Conservation (phyloP, 2,888 invertebrate genomes). For the Zonitis immaculata region DNA sequence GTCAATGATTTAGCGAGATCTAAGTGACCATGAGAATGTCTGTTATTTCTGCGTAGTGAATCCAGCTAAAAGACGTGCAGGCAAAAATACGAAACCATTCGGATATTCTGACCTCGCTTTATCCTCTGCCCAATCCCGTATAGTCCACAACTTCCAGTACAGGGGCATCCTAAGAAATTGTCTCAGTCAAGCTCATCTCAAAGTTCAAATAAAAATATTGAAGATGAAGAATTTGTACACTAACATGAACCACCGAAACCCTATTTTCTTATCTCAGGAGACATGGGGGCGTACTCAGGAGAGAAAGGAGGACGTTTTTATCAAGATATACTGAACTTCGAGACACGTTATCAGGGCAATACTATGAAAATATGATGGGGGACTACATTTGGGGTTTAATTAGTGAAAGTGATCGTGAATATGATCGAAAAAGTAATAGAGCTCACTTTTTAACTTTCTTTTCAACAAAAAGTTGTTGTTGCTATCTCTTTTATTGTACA, state of each 20-base stretch:
- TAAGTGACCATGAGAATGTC: conserved; percentile 32
- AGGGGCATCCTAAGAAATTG: no score
- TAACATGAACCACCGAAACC: conserved; percentile 3
- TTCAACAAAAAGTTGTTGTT: no score
- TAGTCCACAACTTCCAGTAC: no score
- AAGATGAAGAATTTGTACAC: not conserved
- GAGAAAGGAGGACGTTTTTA: no score
- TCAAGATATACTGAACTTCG: not conserved
- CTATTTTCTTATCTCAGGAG: conserved; percentile 17
- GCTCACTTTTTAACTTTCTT: not conserved
- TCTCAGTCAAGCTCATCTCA: no score
- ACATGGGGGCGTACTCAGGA: conserved; percentile 1
- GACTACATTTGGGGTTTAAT: not conserved
- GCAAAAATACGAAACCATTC: not conserved
- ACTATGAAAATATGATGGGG: not conserved
- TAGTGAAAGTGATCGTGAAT: not conserved
- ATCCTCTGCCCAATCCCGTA: no score
- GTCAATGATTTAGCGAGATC: conserved; percentile 34
- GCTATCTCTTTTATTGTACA: no score
- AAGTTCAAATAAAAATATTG: not conserved
- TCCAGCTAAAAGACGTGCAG: conserved; percentile 11
- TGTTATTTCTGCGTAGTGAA: conserved; percentile 35
- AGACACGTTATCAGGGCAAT: not conserved
- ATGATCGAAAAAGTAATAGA: not conserved
- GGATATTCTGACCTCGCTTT: no score